A percentile compares a stretch with the other conserved stretches of the same genome.
Evolutionary conservation across 2,113 vertebrate genomes (phyloP).

Genomic region (Sinocyclocheilus grahami): DNA sequence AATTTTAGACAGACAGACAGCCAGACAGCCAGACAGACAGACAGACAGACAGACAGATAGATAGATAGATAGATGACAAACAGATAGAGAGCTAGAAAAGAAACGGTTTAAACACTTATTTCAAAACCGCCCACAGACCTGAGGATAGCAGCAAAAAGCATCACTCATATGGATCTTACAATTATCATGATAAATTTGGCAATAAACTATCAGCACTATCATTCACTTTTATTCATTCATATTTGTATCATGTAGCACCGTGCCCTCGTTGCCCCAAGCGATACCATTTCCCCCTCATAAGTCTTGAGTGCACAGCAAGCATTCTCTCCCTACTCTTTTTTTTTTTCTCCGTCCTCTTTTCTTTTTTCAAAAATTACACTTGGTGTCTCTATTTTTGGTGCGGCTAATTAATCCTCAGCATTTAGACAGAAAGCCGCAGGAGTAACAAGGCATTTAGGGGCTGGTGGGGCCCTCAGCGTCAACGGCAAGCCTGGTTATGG

Average conservation of each 20-base stretch:
- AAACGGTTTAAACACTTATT: not conserved
- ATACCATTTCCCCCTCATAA: slow-evolving; percentile 14
- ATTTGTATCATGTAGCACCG: slow-evolving; percentile 11
- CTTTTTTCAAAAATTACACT: slow-evolving; percentile 46
- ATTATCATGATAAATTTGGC: slow-evolving; percentile 43
- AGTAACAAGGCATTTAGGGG: slow-evolving; percentile 52
- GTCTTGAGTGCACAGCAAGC: slow-evolving; percentile 22
- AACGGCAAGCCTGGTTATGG: slow-evolving; percentile 39
- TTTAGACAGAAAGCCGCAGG: slow-evolving; percentile 51
- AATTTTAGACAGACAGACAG: not conserved
- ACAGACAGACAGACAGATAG: not conserved
- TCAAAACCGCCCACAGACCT: slow-evolving; percentile 1
- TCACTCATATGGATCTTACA: slow-evolving; percentile 28
- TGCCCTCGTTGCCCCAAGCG: not conserved
- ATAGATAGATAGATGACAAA: not conserved
- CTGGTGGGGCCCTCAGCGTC: slow-evolving; percentile 20
- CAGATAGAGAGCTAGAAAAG: not conserved
- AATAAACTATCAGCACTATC: slow-evolving; percentile 28
- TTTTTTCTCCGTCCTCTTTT: not conserved
- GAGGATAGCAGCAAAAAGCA: slow-evolving; percentile 25
- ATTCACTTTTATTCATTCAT: slow-evolving; percentile 44
- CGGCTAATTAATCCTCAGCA: slow-evolving; percentile 58
- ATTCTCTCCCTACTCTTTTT: slow-evolving; percentile 11
- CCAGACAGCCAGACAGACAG: not conserved
- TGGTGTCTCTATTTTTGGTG: slow-evolving; percentile 56